These are phyloP conservation scores for Psammodynastes pulverulentus DNA, from an alignment of 2,113 vertebrate species.

Conservation along the genomic window DNA sequence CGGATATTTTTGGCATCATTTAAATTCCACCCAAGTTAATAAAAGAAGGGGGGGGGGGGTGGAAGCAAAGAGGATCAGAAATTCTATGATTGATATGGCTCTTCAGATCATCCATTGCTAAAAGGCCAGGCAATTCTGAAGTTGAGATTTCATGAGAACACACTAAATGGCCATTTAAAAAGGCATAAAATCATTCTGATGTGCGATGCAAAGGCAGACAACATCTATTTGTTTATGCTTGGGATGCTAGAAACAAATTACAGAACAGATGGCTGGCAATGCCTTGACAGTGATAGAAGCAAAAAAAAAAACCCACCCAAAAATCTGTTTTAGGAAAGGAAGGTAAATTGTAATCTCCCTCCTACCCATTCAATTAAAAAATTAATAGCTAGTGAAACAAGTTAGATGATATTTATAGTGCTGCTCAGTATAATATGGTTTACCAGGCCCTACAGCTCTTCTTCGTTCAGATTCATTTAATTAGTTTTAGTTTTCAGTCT, in stretches of 20 bases:
- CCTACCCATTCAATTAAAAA: conserved; percentile 2
- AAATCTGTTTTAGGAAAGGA: conserved; percentile 3
- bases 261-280: conserved; percentile 17
- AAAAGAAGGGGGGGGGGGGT: no score
- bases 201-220: not conserved
- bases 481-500: not conserved
- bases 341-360: not conserved
- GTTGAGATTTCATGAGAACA: not conserved
- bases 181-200: conserved; percentile 19
- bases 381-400: conserved; percentile 3
- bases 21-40: not conserved
- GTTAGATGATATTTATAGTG: not conserved
- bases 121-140: not conserved
- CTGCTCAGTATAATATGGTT: not conserved
- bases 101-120: not conserved
- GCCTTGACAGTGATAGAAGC: not conserved
- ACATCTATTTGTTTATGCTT: not conserved
- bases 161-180: conserved; percentile 4
- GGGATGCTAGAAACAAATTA: not conserved
- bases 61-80: not conserved
- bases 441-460: not conserved
- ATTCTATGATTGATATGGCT: not conserved
- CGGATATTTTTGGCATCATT: not conserved
- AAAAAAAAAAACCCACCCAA: no score
- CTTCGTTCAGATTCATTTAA: not conserved